Evolutionary conservation across 2,113 vertebrate genomes (phyloP).

Genomic region (Sisor rabdophorus): DNA sequence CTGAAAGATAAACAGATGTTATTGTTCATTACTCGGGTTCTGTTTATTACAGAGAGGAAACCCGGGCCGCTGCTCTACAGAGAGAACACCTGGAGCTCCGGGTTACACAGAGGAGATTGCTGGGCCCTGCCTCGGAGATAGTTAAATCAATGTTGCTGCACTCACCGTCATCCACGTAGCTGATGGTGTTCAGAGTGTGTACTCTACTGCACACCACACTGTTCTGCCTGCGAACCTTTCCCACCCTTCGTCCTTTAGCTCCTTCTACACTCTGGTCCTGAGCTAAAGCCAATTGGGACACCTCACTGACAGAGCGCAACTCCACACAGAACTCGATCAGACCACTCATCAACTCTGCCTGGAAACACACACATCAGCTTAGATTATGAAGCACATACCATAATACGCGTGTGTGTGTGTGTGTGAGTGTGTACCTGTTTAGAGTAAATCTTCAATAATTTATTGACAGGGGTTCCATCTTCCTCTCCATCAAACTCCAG

Average conservation of each 20-base stretch:
- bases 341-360: constrained; percentile 89
- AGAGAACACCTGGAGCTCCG: background rate
- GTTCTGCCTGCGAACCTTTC: constrained; percentile 76
- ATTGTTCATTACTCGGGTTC: background rate
- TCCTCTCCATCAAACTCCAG: constrained; percentile 87
- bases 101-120: too few species aligned
- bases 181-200: constrained; percentile 82
- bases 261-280: constrained; percentile 50
- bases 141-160: background rate
- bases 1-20: constrained; percentile 55
- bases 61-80: background rate
- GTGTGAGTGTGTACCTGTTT: constrained; percentile 73
- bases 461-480: constrained; percentile 82
- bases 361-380: constrained; percentile 3
- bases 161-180: constrained; percentile 88
- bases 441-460: constrained; percentile 85
- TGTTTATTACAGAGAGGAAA: background rate
- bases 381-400: background rate
- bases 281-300: constrained; percentile 47
- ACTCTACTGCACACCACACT: constrained; percentile 83
- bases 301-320: constrained; percentile 61
- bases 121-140: too few species aligned
- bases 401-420: background rate
- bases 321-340: constrained; percentile 91
- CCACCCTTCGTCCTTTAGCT: constrained; percentile 60